Evolutionary conservation across 2,888 invertebrate genomes (phyloP).

Genomic region (Troides oblongomaculatus): DNA sequence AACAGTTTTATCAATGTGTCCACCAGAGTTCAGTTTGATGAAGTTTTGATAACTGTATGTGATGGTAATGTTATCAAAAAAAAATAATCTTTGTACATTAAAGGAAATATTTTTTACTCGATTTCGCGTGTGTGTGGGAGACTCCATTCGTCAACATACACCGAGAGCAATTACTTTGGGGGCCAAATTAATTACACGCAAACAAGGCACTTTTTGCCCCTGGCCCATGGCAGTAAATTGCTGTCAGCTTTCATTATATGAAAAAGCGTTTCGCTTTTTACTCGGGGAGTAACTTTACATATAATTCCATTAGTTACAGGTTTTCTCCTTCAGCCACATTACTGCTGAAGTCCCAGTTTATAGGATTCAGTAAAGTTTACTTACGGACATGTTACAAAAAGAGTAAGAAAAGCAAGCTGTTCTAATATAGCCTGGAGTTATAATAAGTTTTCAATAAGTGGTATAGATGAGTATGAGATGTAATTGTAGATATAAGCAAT

Average conservation of each 20-base stretch:
- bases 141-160: constrained; percentile 18
- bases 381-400: too few species aligned
- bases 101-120: not conserved
- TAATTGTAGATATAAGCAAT: too few species aligned
- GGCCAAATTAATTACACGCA: constrained; percentile 21
- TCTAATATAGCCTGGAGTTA: too few species aligned
- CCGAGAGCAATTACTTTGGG: constrained; percentile 15
- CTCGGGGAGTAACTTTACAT: not conserved
- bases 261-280: constrained; percentile 8
- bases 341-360: not conserved
- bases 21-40: not conserved
- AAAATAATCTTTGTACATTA: not conserved
- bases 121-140: not conserved
- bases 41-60: not conserved
- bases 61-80: not conserved
- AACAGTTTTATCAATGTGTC: not conserved
- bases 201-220: constrained; percentile 14
- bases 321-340: not conserved
- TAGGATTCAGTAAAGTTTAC: not conserved
- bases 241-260: constrained; percentile 15
- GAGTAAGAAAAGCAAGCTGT: too few species aligned
- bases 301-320: not conserved
- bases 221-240: constrained; percentile 10
- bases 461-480: too few species aligned
- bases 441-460: too few species aligned